Base-by-base conservation (phyloP, 1,140 invertebrate species). In the Frieseomelitta varia region DNA sequence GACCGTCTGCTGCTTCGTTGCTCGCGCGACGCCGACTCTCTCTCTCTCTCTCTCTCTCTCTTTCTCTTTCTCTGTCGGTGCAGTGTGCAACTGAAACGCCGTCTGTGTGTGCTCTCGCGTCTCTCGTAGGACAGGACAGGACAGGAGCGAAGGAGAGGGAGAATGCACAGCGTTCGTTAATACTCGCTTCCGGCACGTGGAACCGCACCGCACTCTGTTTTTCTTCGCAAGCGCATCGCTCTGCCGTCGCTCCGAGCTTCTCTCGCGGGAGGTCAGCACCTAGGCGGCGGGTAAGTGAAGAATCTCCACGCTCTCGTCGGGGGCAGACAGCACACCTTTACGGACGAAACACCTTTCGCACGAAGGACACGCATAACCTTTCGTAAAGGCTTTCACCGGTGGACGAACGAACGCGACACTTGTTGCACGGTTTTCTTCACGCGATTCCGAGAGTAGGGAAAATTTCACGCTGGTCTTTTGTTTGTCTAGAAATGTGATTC, bases 251-350 rank as follows among this genome's bases (percentile, higher is more conserved):
- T 87, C 87, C 67, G n/a, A 58, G 65, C 74, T 90, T 86, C 81
- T 90, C 88, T 87, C 88, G 81, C 68, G 85, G 88, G 88, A 90
- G 88, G 88, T 90, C 88, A 90, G 88, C 88, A 90, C 88, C 85
- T 86, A 87, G 87, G 81, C 67, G 84, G 86, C 82, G 87, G 75
- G 79, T 87, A 87, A 88, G 79, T 79, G 75, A 72, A 85, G 74
- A 88, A 65, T 56, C n/a, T n/a, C 39, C 47, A 55, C 21, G 21
- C n/a, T 71, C 67, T 63, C 34, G 0, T 3, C 58, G 6, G 77
- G 21, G n/a, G 21, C 73, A 21, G 58, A 65, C 34, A 53, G 24
- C 56, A 67, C 56, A 79, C 68, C 30, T 69, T n/a, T 69, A 15
- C 1, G 27, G 21, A 71, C 24, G 27, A 34, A 69, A 12, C 61